Base-by-base conservation (phyloP, 1,140 invertebrate species). In the Drosophila serrata region DNA sequence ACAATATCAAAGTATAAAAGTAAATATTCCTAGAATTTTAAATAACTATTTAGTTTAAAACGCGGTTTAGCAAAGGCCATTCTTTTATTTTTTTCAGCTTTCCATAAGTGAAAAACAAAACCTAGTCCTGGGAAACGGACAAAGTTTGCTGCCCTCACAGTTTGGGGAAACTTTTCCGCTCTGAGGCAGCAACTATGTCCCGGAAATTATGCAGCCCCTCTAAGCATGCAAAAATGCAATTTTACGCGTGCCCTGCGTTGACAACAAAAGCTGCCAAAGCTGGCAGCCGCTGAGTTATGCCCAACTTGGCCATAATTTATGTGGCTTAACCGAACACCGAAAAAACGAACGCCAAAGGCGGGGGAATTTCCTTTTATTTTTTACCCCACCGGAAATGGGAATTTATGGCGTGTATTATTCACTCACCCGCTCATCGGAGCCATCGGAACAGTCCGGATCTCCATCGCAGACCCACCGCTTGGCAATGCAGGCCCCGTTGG, bases 391-490 rank as follows among this genome's bases (percentile, higher is more conserved):
- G 37, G 33, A 62, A 78, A 84, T 74, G 56, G 46, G 48, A 80
- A 87, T 87, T 88, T 88, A 88, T 88, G 84, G 40, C 51, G 3
- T 57, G 43, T 43, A 79, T 63, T 74, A 58, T 67, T 75, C 72
- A 90, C 94, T 94, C 91, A 95, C 95, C 77, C 94, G 93, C 93
- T 98, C 97, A 93, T 98, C 97, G 60, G 95, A 95, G 29, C 95
- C 95, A 93, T 98, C 96, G 1, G 94, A 93, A 90, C 97, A 98
- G 92, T 98, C 97, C 53, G 94, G 94, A 90, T 98, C 97, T 2
- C 97, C 97, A 90, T 99, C 97, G 93, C 98, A 98, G 12, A 95
- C 93, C 97, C 97, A 98, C 39, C 94, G 94, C 12, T 94, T 94
- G 6, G 95, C 94, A 45, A 97, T 96, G 91, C 96, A 97, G 75